Base-by-base conservation (phyloP, 2,113 vertebrate genomes). In the Bolborhynchus lineola region DNA sequence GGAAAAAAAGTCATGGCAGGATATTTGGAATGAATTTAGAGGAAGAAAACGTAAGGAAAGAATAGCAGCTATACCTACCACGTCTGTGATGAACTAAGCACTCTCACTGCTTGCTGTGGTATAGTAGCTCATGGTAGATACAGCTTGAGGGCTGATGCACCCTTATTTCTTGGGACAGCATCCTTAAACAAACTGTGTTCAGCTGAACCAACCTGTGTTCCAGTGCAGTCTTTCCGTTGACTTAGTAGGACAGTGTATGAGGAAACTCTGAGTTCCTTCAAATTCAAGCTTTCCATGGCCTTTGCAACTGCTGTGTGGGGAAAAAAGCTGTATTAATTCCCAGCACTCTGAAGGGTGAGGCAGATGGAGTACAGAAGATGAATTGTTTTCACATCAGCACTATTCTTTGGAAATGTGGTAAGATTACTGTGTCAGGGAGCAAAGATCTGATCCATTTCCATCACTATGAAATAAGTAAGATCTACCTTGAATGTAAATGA, bases 181-280 rank as follows among this genome's bases (percentile, higher is more conserved):
- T 78, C 63, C 62, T 72, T 75, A n/a, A 26, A 13, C 2, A 21
- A 25, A 11, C 79, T 60, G 10, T 37, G 79, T 59, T 83, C 72
- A 60, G 65, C 82, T 88, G 75, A 86, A 78, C 68, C 53, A 80
- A 2, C 71, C 50, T 75, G 12, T 55, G 69, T 76, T 84, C 81
- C 91, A 95, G 35, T 29, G 68, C 81, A 60, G 44, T 57, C 86
- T 93, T 95, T 93, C 94, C 41, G 0, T 55, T 86, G 83, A 64
- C 74, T 82, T 84, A 11, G 49, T 35, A 59, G 76, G 26, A 60
- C 55, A 75, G 80, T 41, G 65, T 76, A 47, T 42, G 64, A 87
- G 95, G 96, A 97, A 97, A 96, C 77, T 97, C 77, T 95, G 95
- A 97, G 77, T 67, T 93, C 47, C 84, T 75, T 84, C 89, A 72